phyloP scores from a whole-genome alignment of 30 jellyfish, hydroid and myxozoan species.

The Chironex yamaguchii region DNA sequence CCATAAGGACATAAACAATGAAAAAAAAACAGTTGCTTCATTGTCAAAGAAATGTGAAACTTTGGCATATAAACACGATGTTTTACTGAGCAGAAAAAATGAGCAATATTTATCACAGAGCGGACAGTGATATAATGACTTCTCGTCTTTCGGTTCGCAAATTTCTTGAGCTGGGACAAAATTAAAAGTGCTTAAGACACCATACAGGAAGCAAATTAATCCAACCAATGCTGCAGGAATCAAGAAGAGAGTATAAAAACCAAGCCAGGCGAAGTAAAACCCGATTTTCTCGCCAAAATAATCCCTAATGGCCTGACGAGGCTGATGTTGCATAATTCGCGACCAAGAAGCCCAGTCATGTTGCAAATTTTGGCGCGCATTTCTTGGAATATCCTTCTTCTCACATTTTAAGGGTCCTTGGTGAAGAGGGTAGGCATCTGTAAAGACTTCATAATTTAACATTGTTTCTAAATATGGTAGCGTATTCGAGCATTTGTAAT shows the following conservation, averaged over 20 bases:
- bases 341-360: constrained; percentile 63
- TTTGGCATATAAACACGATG: constrained; percentile 28
- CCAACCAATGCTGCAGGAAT: constrained; percentile 68
- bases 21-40: constrained; percentile 23
- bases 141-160: constrained; percentile 14
- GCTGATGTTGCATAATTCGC: constrained; percentile 64
- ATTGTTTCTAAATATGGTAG: not conserved
- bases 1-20: constrained; percentile 33
- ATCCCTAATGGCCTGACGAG: constrained; percentile 67
- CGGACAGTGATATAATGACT: not conserved
- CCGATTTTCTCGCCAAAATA: constrained; percentile 80
- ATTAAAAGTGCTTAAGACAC: not conserved
- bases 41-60: constrained; percentile 32
- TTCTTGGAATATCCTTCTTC: not conserved
- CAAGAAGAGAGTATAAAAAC: constrained; percentile 58
- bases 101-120: constrained; percentile 20
- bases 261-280: constrained; percentile 72
- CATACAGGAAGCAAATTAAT: constrained; percentile 1
- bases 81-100: not conserved
- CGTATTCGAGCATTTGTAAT: not conserved
- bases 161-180: constrained; percentile 14
- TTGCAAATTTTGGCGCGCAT: constrained; percentile 44
- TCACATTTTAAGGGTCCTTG: constrained; percentile 44
- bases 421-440: constrained; percentile 71
- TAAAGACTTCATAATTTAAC: constrained; percentile 8